A percentile compares a stretch with the other conserved stretches of the same genome.
These are phyloP conservation scores for Cephus spinipes DNA, from an alignment of 2,888 invertebrate species.

Conservation along the genomic window DNA sequence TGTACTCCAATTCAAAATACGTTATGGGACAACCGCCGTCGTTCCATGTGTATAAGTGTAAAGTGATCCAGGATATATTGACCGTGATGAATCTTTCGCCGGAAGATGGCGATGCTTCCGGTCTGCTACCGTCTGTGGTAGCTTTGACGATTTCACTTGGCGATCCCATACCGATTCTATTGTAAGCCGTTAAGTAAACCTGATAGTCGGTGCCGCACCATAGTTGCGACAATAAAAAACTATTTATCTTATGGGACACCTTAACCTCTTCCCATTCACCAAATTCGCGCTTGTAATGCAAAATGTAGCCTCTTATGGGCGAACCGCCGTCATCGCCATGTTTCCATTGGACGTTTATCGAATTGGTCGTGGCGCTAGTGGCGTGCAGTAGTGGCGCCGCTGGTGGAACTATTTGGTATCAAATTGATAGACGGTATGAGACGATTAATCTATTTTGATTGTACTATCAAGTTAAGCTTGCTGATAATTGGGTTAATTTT, in stretches of 20 bases:
- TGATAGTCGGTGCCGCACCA: slow-evolving; percentile 92
- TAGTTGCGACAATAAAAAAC: slow-evolving; percentile 82
- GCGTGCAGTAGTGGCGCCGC: slow-evolving; percentile 86
- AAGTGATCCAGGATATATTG: slow-evolving; percentile 87
- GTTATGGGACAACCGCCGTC: slow-evolving; percentile 90
- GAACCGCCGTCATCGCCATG: slow-evolving; percentile 84
- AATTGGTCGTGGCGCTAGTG: slow-evolving; percentile 85
- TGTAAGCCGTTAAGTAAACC: slow-evolving; percentile 90
- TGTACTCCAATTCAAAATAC: slow-evolving; percentile 86
- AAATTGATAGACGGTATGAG: slow-evolving; percentile 6
- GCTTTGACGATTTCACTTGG: slow-evolving; percentile 91
- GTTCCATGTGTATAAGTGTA: slow-evolving; percentile 90
- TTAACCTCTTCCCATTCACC: slow-evolving; percentile 94
- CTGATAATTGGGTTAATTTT: background rate
- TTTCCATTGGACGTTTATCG: slow-evolving; percentile 84
- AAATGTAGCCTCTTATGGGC: slow-evolving; percentile 78
- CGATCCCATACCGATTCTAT: slow-evolving; percentile 88
- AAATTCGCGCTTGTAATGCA: slow-evolving; percentile 89
- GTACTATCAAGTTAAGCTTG: background rate
- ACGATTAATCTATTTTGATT: background rate
- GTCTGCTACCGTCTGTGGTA: slow-evolving; percentile 66
- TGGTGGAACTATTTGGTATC: slow-evolving; percentile 77
- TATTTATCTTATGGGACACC: slow-evolving; percentile 83
- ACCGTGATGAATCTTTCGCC: slow-evolving; percentile 71
- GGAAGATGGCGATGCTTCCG: slow-evolving; percentile 58